Conservation (phyloP, 2,113 vertebrate species). For the Butorides virescens region DNA sequence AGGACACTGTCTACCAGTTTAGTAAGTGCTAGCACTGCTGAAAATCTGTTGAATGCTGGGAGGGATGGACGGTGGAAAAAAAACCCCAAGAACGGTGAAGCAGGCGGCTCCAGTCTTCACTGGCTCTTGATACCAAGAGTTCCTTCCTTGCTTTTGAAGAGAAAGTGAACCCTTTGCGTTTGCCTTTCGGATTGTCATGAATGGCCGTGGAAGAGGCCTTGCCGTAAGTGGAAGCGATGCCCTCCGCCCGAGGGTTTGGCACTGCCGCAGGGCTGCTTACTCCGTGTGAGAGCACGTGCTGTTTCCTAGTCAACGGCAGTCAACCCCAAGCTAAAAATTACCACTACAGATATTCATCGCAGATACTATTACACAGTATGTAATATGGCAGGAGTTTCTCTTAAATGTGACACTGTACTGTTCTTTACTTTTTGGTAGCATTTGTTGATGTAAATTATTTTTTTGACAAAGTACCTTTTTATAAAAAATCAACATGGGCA, state of each 20-base stretch:
- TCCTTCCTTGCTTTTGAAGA: background rate
- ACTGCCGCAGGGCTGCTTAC: background rate
- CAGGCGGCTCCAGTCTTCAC: background rate
- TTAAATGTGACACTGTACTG: slow-evolving; percentile 17
- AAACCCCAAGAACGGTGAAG: background rate
- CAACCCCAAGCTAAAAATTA: slow-evolving; percentile 58
- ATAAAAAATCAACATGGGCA: slow-evolving; percentile 26
- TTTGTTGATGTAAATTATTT: slow-evolving; percentile 70
- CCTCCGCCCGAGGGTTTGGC: background rate
- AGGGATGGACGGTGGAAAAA: background rate
- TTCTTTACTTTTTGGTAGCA: slow-evolving; percentile 67
- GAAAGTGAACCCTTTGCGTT: background rate
- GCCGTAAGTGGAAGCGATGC: slow-evolving; percentile 33
- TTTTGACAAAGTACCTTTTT: slow-evolving; percentile 73
- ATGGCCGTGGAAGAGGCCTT: slow-evolving; percentile 34
- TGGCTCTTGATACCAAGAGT: background rate
- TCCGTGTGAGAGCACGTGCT: slow-evolving; percentile 23
- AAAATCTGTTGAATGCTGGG: slow-evolving; percentile 20
- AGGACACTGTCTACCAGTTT: slow-evolving; percentile 12
- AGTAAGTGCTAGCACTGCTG: slow-evolving; percentile 29
- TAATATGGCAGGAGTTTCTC: slow-evolving; percentile 35
- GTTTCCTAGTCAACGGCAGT: slow-evolving; percentile 49
- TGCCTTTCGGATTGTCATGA: background rate
- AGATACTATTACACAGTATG: slow-evolving; percentile 54
- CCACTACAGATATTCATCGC: slow-evolving; percentile 17